These are phyloP conservation scores for Sternarchorhynchus goeldii DNA, from an alignment of 2,797 vertebrate species.

Conservation along the genomic window DNA sequence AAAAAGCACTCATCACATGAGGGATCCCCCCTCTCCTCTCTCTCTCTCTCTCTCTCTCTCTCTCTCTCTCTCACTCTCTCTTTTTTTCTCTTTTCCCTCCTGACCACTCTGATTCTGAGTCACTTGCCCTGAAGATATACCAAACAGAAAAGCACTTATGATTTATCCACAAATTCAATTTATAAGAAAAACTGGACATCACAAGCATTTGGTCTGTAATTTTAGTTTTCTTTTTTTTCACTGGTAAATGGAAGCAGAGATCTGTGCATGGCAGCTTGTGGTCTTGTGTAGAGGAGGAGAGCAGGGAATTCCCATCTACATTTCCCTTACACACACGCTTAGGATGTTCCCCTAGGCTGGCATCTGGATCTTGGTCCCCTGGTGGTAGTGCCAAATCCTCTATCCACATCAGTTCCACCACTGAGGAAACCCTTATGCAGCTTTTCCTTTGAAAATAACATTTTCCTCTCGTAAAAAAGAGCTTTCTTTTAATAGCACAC, in stretches of 20 bases:
- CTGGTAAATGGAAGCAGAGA: conserved; percentile 53
- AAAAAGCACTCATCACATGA: conserved; percentile 15
- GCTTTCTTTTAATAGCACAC: conserved; percentile 64
- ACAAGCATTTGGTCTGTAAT: not conserved
- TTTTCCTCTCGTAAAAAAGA: conserved; percentile 58
- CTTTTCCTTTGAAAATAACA: conserved; percentile 46
- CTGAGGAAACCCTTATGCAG: conserved; percentile 57
- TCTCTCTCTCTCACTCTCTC: conserved; percentile 37
- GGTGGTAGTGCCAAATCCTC: conserved; percentile 65
- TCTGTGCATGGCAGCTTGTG: conserved; percentile 40
- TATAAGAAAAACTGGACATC: conserved; percentile 29
- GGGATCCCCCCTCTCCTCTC: not conserved
- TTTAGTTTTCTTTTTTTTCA: not conserved
- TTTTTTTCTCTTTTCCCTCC: conserved; percentile 8
- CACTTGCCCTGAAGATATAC: conserved; percentile 64
- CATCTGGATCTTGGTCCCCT: conserved; percentile 39
- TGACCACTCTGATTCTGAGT: conserved; percentile 67
- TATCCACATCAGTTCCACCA: conserved; percentile 66
- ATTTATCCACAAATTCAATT: conserved; percentile 59
- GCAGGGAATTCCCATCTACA: conserved; percentile 71
- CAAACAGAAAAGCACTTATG: conserved; percentile 63
- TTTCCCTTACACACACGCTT: conserved; percentile 45
- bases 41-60: conserved; percentile 13
- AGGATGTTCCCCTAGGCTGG: conserved; percentile 48
- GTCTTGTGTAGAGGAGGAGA: conserved; percentile 53